These are phyloP conservation scores for Phycodurus eques DNA, from an alignment of 2,113 vertebrate genomes.

Conservation along the genomic window DNA sequence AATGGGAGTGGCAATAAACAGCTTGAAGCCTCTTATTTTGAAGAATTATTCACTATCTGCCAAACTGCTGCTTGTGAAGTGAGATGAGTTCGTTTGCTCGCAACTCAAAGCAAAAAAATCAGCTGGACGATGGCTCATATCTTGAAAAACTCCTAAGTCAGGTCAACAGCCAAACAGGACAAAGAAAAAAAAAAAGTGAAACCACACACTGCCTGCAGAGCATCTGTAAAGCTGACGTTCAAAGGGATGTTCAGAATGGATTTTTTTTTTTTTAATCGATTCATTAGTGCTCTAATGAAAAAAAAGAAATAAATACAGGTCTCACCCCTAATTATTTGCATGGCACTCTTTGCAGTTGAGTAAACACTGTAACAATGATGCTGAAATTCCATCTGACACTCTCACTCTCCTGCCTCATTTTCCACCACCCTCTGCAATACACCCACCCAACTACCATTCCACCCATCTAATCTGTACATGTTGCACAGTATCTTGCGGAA, in stretches of 20 bases:
- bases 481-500: conserved; percentile 44
- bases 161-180: too few relatives aligned
- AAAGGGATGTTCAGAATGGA: not conserved
- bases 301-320: not conserved
- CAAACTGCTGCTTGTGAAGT: too few relatives aligned
- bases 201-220: not conserved
- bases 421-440: not conserved
- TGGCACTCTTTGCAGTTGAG: not conserved
- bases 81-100: too few relatives aligned
- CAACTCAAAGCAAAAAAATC: too few relatives aligned
- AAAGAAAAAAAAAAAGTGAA: too few relatives aligned
- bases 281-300: not conserved
- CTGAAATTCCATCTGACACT: not conserved
- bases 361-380: not conserved
- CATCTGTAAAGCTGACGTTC: not conserved
- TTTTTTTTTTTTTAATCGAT: not conserved
- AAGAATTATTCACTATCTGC: too few relatives aligned
- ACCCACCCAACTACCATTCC: not conserved
- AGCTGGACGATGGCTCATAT: too few relatives aligned
- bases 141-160: too few relatives aligned
- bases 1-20: too few relatives aligned
- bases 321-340: not conserved
- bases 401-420: conserved; percentile 5
- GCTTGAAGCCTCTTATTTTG: too few relatives aligned
- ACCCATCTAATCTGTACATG: conserved; percentile 12